phyloP scores from a whole-genome alignment of 2,113 vertebrate genomes.

The Oncorhynchus gorbuscha region DNA sequence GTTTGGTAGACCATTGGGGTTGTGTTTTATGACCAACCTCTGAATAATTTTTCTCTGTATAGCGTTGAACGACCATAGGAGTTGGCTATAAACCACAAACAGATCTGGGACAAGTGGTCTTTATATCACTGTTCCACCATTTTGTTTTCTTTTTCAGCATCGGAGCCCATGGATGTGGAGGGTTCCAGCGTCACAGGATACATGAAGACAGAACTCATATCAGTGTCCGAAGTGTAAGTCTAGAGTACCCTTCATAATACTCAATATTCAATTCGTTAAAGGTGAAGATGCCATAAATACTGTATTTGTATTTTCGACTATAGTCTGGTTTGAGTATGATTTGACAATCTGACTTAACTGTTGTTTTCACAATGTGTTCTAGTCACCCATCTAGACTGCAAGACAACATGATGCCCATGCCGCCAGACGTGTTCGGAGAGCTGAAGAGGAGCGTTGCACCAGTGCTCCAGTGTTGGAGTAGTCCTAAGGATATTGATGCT shows the following conservation, averaged over 20 bases:
- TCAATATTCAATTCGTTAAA: too few species aligned
- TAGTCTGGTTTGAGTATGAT: neutral
- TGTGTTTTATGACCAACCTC: too few species aligned
- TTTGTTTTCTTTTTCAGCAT: slow-evolving; percentile 60
- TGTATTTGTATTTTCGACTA: too few species aligned
- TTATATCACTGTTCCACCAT: neutral
- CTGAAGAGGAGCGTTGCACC: slow-evolving; percentile 71
- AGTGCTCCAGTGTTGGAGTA: slow-evolving; percentile 1
- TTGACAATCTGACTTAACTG: neutral
- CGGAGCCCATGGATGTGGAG: slow-evolving; percentile 92
- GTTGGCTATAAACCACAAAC: too few species aligned
- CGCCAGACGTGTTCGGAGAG: slow-evolving; percentile 85
- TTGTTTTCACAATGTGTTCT: slow-evolving; percentile 2
- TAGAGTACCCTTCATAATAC: neutral
- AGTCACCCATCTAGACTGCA: slow-evolving; percentile 87
- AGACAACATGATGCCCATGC: slow-evolving; percentile 91
- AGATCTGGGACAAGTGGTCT: too few species aligned
- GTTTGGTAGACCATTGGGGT: too few species aligned
- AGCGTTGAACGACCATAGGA: too few species aligned
- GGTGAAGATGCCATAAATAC: too few species aligned
- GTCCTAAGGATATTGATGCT: slow-evolving; percentile 77
- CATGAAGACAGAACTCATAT: slow-evolving; percentile 95
- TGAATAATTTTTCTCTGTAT: too few species aligned
- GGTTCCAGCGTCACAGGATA: slow-evolving; percentile 78
- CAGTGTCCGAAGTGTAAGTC: slow-evolving; percentile 96